Evolutionary conservation across 2,888 invertebrate species (phyloP).

Genomic region (Andrena dorsata): DNA sequence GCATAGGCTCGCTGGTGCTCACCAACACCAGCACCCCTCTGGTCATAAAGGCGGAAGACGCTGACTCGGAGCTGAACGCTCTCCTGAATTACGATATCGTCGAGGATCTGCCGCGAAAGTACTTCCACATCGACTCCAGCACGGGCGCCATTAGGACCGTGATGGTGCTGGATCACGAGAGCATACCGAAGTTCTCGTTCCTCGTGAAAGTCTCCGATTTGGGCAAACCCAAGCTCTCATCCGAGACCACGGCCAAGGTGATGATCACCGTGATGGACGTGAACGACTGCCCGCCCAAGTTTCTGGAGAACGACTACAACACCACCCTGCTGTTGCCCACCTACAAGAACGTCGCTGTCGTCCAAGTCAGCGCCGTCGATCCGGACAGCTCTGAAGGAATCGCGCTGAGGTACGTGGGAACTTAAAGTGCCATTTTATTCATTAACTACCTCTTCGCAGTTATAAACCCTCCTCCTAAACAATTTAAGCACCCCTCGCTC

Average conservation of each 20-base stretch:
- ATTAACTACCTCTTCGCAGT: not conserved
- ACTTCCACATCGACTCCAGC: slow-evolving; percentile 94
- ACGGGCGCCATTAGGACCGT: slow-evolving; percentile 94
- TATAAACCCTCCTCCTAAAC: not conserved
- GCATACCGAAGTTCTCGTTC: slow-evolving; percentile 89
- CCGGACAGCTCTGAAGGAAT: slow-evolving; percentile 87
- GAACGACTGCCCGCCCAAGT: slow-evolving; percentile 96
- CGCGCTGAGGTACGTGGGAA: slow-evolving; percentile 83
- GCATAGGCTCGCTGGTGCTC: slow-evolving; percentile 90
- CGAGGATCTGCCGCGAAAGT: slow-evolving; percentile 91
- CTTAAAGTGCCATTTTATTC: not conserved
- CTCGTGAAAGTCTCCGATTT: slow-evolving; percentile 94
- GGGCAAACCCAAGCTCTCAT: slow-evolving; percentile 93
- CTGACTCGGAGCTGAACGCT: slow-evolving; percentile 94
- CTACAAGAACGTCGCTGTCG: slow-evolving; percentile 91
- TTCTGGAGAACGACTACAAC: slow-evolving; percentile 90
- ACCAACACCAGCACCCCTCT: slow-evolving; percentile 90
- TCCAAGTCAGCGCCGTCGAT: slow-evolving; percentile 90
- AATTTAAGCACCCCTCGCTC: not conserved
- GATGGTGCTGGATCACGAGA: slow-evolving; percentile 93
- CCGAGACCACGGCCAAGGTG: slow-evolving; percentile 92
- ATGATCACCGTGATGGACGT: slow-evolving; percentile 92
- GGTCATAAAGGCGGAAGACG: slow-evolving; percentile 93
- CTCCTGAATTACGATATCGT: slow-evolving; percentile 94
- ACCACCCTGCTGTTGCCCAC: slow-evolving; percentile 93